Evolutionary conservation across 2,888 invertebrate genomes (phyloP).

Genomic region (Tipula lateralis): DNA sequence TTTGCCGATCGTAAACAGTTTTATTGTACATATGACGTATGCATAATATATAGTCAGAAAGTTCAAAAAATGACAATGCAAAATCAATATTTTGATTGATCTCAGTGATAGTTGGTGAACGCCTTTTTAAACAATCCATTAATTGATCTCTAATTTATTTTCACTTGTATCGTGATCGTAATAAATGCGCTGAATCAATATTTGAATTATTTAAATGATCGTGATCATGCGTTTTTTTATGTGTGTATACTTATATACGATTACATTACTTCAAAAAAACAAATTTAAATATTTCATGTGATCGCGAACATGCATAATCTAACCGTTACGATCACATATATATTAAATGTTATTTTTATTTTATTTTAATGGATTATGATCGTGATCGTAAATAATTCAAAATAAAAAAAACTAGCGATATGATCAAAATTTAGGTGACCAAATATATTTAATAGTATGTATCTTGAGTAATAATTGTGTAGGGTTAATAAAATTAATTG

Average conservation of each 20-base stretch:
- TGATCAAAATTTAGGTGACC: constrained; percentile 5
- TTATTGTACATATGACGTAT: neutral
- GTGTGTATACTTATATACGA: neutral
- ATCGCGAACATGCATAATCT: neutral
- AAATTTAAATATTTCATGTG: neutral
- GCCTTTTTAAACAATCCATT: neutral
- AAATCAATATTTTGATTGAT: neutral
- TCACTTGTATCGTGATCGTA: neutral
- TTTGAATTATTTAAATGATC: neutral
- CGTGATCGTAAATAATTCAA: constrained; percentile 2
- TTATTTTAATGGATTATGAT: neutral
- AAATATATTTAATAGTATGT: neutral
- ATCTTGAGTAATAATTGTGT: neutral
- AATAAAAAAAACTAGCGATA: neutral
- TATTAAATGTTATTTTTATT: neutral
- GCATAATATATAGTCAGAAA: no score
- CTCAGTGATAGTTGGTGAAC: neutral
- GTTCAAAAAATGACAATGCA: neutral
- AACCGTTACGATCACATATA: constrained; percentile 4
- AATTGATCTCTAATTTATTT: neutral
- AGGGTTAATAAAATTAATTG: neutral
- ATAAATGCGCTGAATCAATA: constrained; percentile 1
- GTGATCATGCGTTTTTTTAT: constrained; percentile 3
- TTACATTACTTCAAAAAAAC: no score
- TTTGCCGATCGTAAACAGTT: neutral